Evolutionary conservation across 2,113 vertebrate species (phyloP), one percentile per base, ranked within the genome.

Genomic region (Salvelinus fontinalis): DNA sequence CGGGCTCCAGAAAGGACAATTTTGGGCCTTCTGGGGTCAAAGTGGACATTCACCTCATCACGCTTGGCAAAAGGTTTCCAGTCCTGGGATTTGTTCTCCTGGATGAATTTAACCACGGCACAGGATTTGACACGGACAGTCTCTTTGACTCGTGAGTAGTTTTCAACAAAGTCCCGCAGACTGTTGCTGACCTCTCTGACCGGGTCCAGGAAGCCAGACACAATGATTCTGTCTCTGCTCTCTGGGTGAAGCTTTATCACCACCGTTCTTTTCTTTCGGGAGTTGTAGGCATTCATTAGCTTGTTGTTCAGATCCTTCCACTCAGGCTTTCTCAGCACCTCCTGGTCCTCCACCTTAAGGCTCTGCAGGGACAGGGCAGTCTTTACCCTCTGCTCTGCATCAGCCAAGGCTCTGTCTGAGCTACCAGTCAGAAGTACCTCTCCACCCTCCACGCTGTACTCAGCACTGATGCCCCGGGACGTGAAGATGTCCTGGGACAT

Each of bases 381-480:
- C 5, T 74, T 83, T 65, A 99, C 86, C 71, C 82, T 92, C 5
- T 81, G 73, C 83, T 95, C 93, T 12, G 96, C 96, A 14, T 94
- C 90, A n/a, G 0, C 4, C 3, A 97, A 81, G 26, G 16, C 71
- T 73, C 69, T 57, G 26, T 81, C 75, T 78, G 92, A 85, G 74
- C 12, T 68, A 26, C 90, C 93, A 0, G 83, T 81, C 26, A 99
- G 83, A 3, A 89, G 27, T 12, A 96, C n/a, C 5, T 64, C 26
- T n/a, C 69, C 70, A 31, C 0, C 71, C 0, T 93, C 78, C 5
- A 95, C 73, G 39, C 86, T 90, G 81, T 91, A 96, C 67, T 90
- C 9, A 5, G 93, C 92, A 77, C 87, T 85, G 62, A 95, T 95
- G 4, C 92, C 89, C 71, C 90, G 85, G 2, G 80, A 90, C 16